A percentile compares a stretch with the other conserved stretches of the same genome.
These are phyloP conservation scores for Lepidurus packardi DNA, from an alignment of 1,140 invertebrate genomes.

Conservation along the genomic window DNA sequence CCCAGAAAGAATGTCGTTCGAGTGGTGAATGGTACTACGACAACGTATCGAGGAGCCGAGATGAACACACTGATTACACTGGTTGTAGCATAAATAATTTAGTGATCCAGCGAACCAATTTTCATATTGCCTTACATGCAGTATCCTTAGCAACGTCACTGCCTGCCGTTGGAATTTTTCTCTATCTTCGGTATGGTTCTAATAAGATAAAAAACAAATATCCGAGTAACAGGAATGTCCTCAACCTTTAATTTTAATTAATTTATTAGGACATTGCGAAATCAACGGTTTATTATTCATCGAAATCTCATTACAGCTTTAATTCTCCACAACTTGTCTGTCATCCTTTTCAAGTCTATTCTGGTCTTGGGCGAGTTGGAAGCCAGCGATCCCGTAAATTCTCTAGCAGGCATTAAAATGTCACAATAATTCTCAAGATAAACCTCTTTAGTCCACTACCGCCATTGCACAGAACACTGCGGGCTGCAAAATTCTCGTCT, in stretches of 20 bases:
- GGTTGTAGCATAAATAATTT: slow-evolving; percentile 50
- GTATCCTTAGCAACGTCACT: slow-evolving; percentile 47
- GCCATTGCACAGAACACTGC: slow-evolving; percentile 48
- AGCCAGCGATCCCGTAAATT: slow-evolving; percentile 23
- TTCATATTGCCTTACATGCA: slow-evolving; percentile 47
- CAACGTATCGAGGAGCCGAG: slow-evolving; percentile 43
- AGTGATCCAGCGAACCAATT: slow-evolving; percentile 46
- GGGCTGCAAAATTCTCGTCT: slow-evolving; percentile 49
- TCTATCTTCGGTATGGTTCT: slow-evolving; percentile 44
- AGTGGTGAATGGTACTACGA: slow-evolving; percentile 40
- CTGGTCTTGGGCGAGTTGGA: slow-evolving; percentile 27
- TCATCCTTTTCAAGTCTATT: slow-evolving; percentile 47
- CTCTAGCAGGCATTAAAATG: slow-evolving; percentile 42
- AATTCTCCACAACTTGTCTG: slow-evolving; percentile 50
- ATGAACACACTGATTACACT: slow-evolving; percentile 49
- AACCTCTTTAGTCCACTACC: slow-evolving; percentile 41
- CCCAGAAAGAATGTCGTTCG: slow-evolving; percentile 47
- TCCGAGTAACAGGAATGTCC: not conserved
- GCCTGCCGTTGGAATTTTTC: slow-evolving; percentile 52
- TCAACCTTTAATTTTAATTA: not conserved
- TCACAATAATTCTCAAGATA: slow-evolving; percentile 47
- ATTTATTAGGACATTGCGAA: slow-evolving; percentile 43
- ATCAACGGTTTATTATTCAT: slow-evolving; percentile 50
- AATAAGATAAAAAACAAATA: not conserved
- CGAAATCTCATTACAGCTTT: slow-evolving; percentile 53